A percentile compares a stretch with the other conserved stretches of the same genome.
Conservation (phyloP, 2,888 invertebrate genomes). For the Phyllotreta cruciferae region DNA sequence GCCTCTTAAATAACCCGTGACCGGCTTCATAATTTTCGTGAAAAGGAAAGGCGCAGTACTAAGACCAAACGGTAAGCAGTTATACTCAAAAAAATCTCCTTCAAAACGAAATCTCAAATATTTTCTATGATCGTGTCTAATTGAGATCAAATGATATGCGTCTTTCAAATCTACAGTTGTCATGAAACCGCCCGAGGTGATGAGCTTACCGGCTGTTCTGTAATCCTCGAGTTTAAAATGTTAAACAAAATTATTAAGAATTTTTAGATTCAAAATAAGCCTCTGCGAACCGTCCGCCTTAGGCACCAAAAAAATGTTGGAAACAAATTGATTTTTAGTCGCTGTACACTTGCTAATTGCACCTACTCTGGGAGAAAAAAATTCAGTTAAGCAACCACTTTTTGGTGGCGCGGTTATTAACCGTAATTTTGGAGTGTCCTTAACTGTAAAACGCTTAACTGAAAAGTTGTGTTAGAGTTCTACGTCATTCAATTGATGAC, state of each 20-base stretch:
- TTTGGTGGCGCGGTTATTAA: too few relatives aligned
- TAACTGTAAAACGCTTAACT: too few relatives aligned
- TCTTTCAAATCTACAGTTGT: slow-evolving; percentile 38
- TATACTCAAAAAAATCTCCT: slow-evolving; percentile 41
- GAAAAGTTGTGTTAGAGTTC: too few relatives aligned
- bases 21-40: slow-evolving; percentile 45
- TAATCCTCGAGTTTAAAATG: slow-evolving; percentile 48
- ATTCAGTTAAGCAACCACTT: too few relatives aligned
- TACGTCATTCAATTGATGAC: too few relatives aligned
- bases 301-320: slow-evolving; percentile 39
- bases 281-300: slow-evolving; percentile 34
- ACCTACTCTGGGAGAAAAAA: too few relatives aligned
- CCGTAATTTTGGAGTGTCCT: too few relatives aligned
- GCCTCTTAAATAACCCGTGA: slow-evolving; percentile 29
- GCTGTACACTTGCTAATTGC: too few relatives aligned
- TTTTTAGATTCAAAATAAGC: slow-evolving; percentile 45
- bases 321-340: slow-evolving; percentile 40
- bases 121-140: slow-evolving; percentile 40
- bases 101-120: slow-evolving; percentile 42
- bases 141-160: slow-evolving; percentile 42
- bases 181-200: slow-evolving; percentile 35
- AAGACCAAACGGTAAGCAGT: slow-evolving; percentile 44
- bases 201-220: too few relatives aligned
- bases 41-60: slow-evolving; percentile 41
- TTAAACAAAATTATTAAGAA: slow-evolving; percentile 37